These are phyloP conservation scores for Coturnix japonica DNA, from an alignment of 2,113 vertebrate genomes.

Conservation along the genomic window DNA sequence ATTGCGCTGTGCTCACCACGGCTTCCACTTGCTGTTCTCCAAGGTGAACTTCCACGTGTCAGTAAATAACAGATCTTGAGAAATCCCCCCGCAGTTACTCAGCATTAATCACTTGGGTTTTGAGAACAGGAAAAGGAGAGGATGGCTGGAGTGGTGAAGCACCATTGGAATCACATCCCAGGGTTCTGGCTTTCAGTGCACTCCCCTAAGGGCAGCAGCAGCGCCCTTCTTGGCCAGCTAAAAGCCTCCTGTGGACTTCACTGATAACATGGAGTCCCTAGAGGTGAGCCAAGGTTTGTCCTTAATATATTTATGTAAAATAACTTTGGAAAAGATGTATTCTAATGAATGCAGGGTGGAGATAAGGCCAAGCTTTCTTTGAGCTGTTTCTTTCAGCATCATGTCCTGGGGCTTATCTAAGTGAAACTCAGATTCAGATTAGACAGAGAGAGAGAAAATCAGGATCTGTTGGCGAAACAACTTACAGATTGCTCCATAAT, in stretches of 20 bases:
- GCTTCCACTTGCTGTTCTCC: not conserved
- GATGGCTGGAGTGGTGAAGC: not conserved
- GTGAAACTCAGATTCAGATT: not conserved
- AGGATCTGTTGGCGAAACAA: not conserved
- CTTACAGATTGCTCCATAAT: not conserved
- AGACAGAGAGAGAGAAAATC: not conserved
- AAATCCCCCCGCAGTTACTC: not conserved
- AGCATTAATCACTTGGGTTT: not conserved
- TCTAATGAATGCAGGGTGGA: not conserved
- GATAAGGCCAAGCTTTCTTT: not conserved
- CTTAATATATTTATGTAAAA: not conserved
- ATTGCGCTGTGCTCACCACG: accelerated
- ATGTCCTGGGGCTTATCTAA: not conserved
- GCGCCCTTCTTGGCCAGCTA: not conserved
- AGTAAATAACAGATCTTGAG: not conserved
- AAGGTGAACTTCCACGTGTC: not conserved
- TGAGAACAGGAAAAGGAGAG: not conserved
- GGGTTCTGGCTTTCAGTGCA: not conserved
- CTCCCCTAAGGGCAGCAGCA: not conserved
- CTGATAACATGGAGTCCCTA: not conserved
- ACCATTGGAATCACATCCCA: not conserved
- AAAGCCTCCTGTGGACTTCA: not conserved
- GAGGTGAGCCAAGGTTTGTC: not conserved
- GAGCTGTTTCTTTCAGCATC: not conserved
- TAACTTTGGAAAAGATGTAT: not conserved